Conservation (phyloP, 2,888 invertebrate genomes). For the Acanthoscelides obtectus region DNA sequence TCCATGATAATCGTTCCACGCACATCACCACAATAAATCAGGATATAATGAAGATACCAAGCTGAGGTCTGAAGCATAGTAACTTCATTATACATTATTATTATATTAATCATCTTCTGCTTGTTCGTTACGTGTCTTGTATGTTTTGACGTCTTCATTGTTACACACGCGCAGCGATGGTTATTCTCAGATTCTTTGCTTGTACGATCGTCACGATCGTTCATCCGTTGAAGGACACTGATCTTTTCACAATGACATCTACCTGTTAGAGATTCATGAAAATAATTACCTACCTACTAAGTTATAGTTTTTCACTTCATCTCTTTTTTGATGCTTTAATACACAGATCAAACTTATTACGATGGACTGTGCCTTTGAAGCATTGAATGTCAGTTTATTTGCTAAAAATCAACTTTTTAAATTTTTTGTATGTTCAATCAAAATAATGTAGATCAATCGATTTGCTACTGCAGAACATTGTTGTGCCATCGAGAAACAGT, state of each 20-base stretch:
- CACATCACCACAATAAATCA: neutral
- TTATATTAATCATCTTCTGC: constrained; percentile 44
- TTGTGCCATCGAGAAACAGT: too few species aligned
- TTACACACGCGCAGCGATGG: neutral
- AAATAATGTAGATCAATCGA: too few species aligned
- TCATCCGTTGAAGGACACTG: neutral
- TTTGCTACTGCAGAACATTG: too few species aligned
- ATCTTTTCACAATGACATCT: neutral
- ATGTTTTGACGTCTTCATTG: neutral
- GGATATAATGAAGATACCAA: neutral
- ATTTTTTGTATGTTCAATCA: too few species aligned
- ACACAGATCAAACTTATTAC: too few species aligned
- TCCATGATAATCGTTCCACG: neutral
- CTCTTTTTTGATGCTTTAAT: too few species aligned
- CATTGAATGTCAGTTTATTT: too few species aligned
- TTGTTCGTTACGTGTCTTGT: neutral
- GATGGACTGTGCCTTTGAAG: too few species aligned
- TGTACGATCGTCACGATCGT: neutral
- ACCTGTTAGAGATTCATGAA: neutral
- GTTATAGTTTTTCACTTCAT: too few species aligned
- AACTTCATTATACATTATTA: constrained; percentile 47
- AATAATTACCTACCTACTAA: too few species aligned
- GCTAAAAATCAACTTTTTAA: too few species aligned
- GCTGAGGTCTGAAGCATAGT: constrained; percentile 12
- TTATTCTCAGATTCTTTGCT: neutral